Conservation (phyloP, 1,140 invertebrate genomes). For the Ceratina japonica region DNA sequence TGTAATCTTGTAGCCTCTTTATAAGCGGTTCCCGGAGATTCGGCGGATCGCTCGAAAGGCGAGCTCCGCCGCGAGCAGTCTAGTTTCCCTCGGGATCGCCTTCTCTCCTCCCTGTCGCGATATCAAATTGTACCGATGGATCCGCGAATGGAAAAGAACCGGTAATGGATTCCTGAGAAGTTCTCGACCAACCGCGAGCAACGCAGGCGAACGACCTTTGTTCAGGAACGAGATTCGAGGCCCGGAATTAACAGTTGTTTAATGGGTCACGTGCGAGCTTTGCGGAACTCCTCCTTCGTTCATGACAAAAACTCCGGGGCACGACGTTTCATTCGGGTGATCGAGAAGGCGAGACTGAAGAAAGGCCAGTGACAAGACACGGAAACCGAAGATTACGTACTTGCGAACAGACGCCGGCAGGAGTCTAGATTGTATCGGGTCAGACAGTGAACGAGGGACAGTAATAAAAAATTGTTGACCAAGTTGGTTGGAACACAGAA, state of each 20-base stretch:
- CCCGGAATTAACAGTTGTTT: slow-evolving; percentile 66
- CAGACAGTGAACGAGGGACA: too few relatives aligned
- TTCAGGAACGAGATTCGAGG: slow-evolving; percentile 65
- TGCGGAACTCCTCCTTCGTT: slow-evolving; percentile 47
- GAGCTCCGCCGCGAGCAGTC: neutral
- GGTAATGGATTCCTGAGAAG: slow-evolving; percentile 70
- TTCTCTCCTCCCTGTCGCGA: slow-evolving; percentile 5
- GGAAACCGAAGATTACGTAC: neutral
- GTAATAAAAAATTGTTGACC: too few relatives aligned
- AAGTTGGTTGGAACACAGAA: too few relatives aligned
- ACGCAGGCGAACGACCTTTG: slow-evolving; percentile 16
- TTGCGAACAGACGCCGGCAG: neutral
- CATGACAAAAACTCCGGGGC: slow-evolving; percentile 29
- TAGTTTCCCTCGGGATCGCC: neutral
- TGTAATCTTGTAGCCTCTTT: slow-evolving; percentile 31
- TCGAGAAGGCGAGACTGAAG: slow-evolving; percentile 18
- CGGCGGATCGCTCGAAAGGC: neutral
- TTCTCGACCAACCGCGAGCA: slow-evolving; percentile 53
- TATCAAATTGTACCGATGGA: slow-evolving; percentile 41
- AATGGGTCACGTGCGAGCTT: slow-evolving; percentile 55
- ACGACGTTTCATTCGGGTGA: slow-evolving; percentile 35
- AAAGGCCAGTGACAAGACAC: neutral
- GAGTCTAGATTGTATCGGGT: too few relatives aligned
- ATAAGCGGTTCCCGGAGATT: slow-evolving; percentile 13
- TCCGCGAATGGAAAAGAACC: slow-evolving; percentile 36